These are phyloP conservation scores for Hesperophylax magnus DNA, from an alignment of 1,140 invertebrate species.

Conservation along the genomic window DNA sequence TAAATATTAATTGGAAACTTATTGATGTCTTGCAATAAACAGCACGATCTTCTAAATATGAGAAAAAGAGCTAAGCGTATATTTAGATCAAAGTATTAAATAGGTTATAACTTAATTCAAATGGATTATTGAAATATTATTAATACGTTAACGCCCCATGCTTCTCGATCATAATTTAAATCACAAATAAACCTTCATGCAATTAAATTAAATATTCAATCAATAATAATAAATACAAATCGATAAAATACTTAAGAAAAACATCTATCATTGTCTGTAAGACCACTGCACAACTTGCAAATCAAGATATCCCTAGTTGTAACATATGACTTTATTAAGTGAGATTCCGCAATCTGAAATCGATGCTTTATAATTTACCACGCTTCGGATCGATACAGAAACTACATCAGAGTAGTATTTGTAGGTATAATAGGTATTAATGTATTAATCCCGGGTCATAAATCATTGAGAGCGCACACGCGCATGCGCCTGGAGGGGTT, in stretches of 20 bases:
- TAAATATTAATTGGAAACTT: too few relatives aligned
- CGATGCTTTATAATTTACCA: constrained; percentile 50
- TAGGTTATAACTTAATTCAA: too few relatives aligned
- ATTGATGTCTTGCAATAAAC: too few relatives aligned
- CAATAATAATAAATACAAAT: background rate
- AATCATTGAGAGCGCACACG: constrained; percentile 48
- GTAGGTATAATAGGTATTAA: background rate
- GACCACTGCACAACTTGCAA: background rate
- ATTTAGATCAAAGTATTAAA: too few relatives aligned
- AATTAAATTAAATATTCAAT: background rate
- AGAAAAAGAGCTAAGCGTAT: too few relatives aligned
- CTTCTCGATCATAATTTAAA: too few relatives aligned
- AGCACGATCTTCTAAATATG: too few relatives aligned
- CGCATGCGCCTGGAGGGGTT: constrained; percentile 36
- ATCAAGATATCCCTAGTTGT: constrained; percentile 8
- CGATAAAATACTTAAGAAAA: background rate
- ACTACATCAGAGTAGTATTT: background rate
- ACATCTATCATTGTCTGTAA: background rate
- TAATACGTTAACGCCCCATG: too few relatives aligned
- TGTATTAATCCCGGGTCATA: constrained; percentile 36
- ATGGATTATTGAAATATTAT: too few relatives aligned
- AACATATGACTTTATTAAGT: constrained; percentile 50
- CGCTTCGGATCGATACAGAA: background rate
- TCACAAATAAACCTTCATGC: too few relatives aligned
- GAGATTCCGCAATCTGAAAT: constrained; percentile 38